Base-by-base conservation (phyloP, 2,113 vertebrate genomes). In the Mustelus asterias region DNA sequence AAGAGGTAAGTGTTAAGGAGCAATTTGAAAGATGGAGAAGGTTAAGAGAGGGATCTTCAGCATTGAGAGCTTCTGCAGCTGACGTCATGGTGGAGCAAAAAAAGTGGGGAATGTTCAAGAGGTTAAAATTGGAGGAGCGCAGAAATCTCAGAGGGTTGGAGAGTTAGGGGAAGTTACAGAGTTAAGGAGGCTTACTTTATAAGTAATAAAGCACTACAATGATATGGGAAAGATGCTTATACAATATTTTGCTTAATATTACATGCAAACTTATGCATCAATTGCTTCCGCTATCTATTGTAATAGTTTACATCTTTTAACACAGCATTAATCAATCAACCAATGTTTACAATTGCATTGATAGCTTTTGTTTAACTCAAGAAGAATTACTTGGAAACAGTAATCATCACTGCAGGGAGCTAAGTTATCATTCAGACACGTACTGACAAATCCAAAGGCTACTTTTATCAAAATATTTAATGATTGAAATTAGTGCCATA, bases 381-480 rank as follows among this genome's bases (percentile, higher is more conserved):
- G 67, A 94, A 70, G 69, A 70, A 76, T 76, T n/a, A 76, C 41
- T 76, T 95, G 41, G 67, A 70, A 93, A 37, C 16, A 9, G 26
- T 95, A 54, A 95, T 48, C 69, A 65, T 18, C 60, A 95, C 94
- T 95, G 94, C 63, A 76, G 94, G 44, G 67, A 48, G 72, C 69
- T 58, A 94, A 70, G 37, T 70, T 67, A 95, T 95, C 69, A 76
- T 48, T 95, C 69, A 95, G 24, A 95, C 94, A 33, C 29, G 33
- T 60, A 58, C 88, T 60, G 88, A 60, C 88, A 90, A 60, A 90
- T 89, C 86, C 54, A 89, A 58, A 89, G 86, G 86, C 48, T 89
- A 54, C n/a, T 37, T 83, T 83, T 83, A 41, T 83, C 80, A 93
- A 93, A 93, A 93, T 65, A 65, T 37, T 93, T 93, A 93, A 93